These are phyloP conservation scores for Ammodytes marinus DNA, from an alignment of 2,113 vertebrate genomes.

Conservation along the genomic window DNA sequence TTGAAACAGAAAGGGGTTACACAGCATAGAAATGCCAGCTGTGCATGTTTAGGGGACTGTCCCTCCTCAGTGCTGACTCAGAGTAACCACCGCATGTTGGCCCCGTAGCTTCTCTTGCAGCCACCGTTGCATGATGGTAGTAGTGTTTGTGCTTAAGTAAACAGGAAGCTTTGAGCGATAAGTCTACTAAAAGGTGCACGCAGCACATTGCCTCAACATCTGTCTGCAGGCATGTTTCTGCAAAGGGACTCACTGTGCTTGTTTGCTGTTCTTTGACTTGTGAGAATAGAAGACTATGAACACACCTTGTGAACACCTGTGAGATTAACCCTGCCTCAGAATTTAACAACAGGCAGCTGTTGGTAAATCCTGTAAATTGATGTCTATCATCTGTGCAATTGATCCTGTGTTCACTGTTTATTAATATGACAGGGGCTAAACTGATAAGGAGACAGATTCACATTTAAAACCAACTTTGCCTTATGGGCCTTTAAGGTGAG, in stretches of 20 bases:
- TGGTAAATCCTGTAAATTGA: background rate
- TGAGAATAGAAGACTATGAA: background rate
- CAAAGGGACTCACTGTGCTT: background rate
- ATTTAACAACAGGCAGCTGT: background rate
- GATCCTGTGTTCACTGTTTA: background rate
- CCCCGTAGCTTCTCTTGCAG: conserved; percentile 52
- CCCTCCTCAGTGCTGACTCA: background rate
- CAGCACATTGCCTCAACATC: conserved; percentile 6
- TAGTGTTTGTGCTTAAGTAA: conserved; percentile 24
- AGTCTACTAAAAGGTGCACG: background rate
- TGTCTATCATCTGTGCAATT: background rate
- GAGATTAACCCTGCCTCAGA: conserved; percentile 3
- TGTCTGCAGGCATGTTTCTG: conserved; percentile 1
- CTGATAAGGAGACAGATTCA: background rate
- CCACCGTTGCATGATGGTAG: conserved; percentile 18
- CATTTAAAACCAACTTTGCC: background rate
- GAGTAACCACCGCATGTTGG: background rate
- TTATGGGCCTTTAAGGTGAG: background rate
- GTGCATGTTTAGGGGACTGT: background rate
- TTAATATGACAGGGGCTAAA: background rate
- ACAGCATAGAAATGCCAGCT: background rate
- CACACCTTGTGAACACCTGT: conserved; percentile 4
- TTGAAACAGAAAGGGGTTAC: background rate
- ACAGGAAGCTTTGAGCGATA: conserved; percentile 30
- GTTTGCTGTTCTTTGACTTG: background rate